Percentiles rank a stretch among this genome's conserved stretches.
Evolutionary conservation across 1,140 invertebrate genomes (phyloP).

Genomic region (Caenorhabditis remanei): DNA sequence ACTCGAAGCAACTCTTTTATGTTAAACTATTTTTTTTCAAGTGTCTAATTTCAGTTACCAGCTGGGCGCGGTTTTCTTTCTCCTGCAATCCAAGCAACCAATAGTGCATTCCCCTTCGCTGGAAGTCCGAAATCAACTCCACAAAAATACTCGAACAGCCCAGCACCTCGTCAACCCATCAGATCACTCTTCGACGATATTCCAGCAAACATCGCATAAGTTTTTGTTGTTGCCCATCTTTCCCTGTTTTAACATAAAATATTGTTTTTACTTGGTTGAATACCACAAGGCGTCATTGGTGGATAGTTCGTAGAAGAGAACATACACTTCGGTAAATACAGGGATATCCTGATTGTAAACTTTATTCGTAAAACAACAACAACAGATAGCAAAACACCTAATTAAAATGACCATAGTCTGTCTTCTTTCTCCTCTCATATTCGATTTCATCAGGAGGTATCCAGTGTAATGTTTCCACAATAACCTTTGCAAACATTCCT

Average conservation of each 20-base stretch:
- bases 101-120: background rate
- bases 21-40: background rate
- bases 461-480: conserved; percentile 23
- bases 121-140: background rate
- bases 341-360: too few species aligned
- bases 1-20: too few species aligned
- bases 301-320: too few species aligned
- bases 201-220: conserved; percentile 2
- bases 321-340: too few species aligned
- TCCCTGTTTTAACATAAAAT: background rate
- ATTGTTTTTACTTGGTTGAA: background rate
- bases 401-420: too few species aligned
- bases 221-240: background rate
- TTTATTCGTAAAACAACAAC: too few species aligned
- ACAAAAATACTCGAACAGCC: background rate
- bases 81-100: conserved; percentile 14
- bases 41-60: background rate
- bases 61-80: conserved; percentile 30
- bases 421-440: too few species aligned
- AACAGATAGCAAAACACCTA: too few species aligned
- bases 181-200: conserved; percentile 27
- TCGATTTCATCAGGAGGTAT: background rate
- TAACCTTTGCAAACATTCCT: conserved; percentile 49
- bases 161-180: background rate
- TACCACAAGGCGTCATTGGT: too few species aligned